Evolutionary conservation across 1,140 invertebrate genomes (phyloP), one percentile per base, ranked within the genome.

Genomic region (Solenopsis invicta): DNA sequence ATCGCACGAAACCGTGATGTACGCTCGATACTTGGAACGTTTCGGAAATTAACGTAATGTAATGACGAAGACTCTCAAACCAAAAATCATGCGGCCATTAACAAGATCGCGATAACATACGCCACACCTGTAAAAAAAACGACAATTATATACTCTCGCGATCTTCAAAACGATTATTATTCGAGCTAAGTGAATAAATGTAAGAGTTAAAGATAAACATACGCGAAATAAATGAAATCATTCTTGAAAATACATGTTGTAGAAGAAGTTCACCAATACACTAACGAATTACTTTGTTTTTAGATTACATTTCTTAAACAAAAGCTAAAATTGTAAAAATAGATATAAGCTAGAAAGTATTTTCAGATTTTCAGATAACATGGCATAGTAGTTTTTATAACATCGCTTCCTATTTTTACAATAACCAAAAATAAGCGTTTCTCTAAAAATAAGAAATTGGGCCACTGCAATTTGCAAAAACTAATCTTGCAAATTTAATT

Each of bases 151-250:
- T 4, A 48, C 18, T 48, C 41, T 69, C 41, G 41, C 21, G 37
- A 69, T 69, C 24, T 50, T 16, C n/a, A 69, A 50, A 5, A 41
- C 66, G n/a, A 69, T 50, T 69, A 69, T 69, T 50, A 48, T 69
- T 16, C 12, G 52, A 69, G n/a, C n/a, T 21, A 48, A 45, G 66
- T 48, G 66, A 66, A 3, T 64, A 64, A 64, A 48, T 12, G 66
- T 48, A 8, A 4, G 41, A 48, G 5, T 50, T 50, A 50, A 29
- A 50, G 66, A 50, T 24, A 29, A 50, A 24, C 12, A 45, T 48
- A 12, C 21, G 21, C 21, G 21, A 4, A 18, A 4, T 50, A 12
- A 50, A 16, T 69, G 21, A 6, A 8, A 9, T 12, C 5, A 69
- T 69, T 50, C 9, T 48, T 5, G 6, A 10, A 9, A 66, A n/a